Base-by-base conservation (phyloP, 2,797 vertebrate species). In the Schizopygopsis pylzovi region DNA sequence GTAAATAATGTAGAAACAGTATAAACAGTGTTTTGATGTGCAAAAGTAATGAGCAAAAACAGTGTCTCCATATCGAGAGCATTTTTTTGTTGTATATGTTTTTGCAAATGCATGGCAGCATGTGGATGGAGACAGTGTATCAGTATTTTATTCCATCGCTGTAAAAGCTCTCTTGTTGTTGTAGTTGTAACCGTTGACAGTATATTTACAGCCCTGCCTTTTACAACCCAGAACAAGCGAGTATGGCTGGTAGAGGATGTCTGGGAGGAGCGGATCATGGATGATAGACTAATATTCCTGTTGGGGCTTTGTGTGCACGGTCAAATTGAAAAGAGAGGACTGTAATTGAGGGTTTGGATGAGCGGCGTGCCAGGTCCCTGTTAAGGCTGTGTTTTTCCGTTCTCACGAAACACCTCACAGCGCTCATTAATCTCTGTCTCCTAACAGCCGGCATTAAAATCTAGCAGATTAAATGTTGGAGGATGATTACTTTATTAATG, bases 401-500 rank as follows among this genome's bases (percentile, higher is more conserved):
- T 94, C 91, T 93, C 93, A 93, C 90, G 88, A 90, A 95, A 92
- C 93, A 94, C 92, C 90, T 93, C 90, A 87, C 89, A 77, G 87
- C 84, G 89, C 83, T 82, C 80, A 89, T 94, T 93, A 93, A 94
- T 95, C 92, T 93, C 77, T 83, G 79, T 63, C 81, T 87, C 86
- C 93, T 92, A 94, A 93, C 91, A 92, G 91, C 89, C 88, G n/a
- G 90, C 91, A 93, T 91, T 93, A 93, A 95, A 93, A 91, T 89
- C 85, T 91, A 85, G 86, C 89, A 91, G 90, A 93, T 93, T 91
- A 94, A 93, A 92, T 92, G 87, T 90, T 92, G 84, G 87, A 92
- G 88, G 91, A 91, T 91, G 92, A 92, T 89, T 93, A 83, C 88
- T 90, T 88, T 89, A 89, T 92, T 90, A 90, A 91, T 92, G 88